Conservation (phyloP, 2,888 invertebrate species). For the Volucella inflata region DNA sequence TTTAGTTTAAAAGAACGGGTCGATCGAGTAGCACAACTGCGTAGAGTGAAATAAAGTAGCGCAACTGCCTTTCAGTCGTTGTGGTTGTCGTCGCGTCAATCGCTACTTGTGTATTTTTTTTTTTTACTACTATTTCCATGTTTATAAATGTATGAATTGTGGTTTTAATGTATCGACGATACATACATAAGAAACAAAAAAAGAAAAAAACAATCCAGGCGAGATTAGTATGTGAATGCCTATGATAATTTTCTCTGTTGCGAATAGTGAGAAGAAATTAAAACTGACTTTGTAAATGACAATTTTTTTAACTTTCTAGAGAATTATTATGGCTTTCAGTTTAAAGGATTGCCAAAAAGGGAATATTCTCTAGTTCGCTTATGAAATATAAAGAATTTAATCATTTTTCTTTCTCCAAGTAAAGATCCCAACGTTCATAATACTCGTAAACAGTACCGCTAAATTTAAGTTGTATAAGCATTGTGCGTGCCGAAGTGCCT, state of each 20-base stretch:
- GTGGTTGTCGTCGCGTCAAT: constrained; percentile 10
- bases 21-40: constrained; percentile 71
- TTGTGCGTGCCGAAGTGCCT: constrained; percentile 25
- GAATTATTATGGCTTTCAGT: constrained; percentile 7
- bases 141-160: constrained; percentile 27
- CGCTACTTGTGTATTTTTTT: constrained; percentile 6
- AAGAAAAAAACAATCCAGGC: neutral
- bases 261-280: constrained; percentile 38
- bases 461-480: constrained; percentile 37
- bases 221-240: constrained; percentile 19
- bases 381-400: constrained; percentile 23
- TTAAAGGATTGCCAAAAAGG: constrained; percentile 25
- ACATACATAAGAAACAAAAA: neutral
- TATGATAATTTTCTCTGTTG: constrained; percentile 29
- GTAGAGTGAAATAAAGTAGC: constrained; percentile 45
- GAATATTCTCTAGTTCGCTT: neutral
- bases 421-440: constrained; percentile 9
- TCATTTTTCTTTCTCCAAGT: neutral
- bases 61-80: constrained; percentile 15
- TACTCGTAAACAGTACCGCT: constrained; percentile 55
- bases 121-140: constrained; percentile 11
- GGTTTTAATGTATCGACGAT: constrained; percentile 30
- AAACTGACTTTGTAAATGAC: constrained; percentile 26
- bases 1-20: constrained; percentile 76
- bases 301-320: constrained; percentile 58